Evolutionary conservation across 2,888 invertebrate genomes (phyloP).

Genomic region (Hydroisotoma schaefferi): DNA sequence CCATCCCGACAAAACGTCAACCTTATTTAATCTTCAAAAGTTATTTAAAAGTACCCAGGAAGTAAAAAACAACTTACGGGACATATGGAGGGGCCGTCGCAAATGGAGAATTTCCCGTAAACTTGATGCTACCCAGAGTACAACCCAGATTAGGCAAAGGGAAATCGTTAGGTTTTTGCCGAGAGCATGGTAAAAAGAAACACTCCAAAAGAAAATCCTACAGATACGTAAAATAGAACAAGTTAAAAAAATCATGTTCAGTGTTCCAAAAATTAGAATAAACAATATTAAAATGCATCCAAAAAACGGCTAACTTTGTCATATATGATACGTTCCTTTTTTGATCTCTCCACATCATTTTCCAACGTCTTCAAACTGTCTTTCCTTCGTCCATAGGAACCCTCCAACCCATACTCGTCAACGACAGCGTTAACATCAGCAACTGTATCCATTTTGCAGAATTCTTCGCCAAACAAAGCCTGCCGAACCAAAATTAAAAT

Average conservation of each 20-base stretch:
- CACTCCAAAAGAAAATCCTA: conserved; percentile 45
- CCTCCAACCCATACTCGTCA: too few relatives aligned
- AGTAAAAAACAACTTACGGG: conserved; percentile 18
- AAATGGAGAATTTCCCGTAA: conserved; percentile 27
- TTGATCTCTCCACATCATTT: not conserved
- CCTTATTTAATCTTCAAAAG: not conserved
- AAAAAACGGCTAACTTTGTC: conserved; percentile 1
- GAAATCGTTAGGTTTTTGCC: conserved; percentile 33
- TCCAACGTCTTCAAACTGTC: too few relatives aligned
- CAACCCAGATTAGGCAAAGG: conserved; percentile 38
- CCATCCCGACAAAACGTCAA: too few relatives aligned
- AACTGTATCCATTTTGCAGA: too few relatives aligned
- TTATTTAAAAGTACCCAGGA: not conserved
- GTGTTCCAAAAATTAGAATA: too few relatives aligned
- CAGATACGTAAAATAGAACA: not conserved
- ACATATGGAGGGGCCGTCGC: conserved; percentile 16
- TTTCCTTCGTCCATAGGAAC: too few relatives aligned
- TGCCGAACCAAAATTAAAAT: too few relatives aligned
- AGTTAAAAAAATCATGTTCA: too few relatives aligned
- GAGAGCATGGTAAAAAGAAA: conserved; percentile 14
- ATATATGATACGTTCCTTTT: conserved; percentile 1
- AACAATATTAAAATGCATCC: too few relatives aligned
- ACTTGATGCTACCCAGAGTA: conserved; percentile 30
- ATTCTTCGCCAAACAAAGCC: too few relatives aligned
- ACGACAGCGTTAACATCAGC: too few relatives aligned